Evolutionary conservation across 2,797 vertebrate genomes (phyloP).

Genomic region (Oreortyx pictus): DNA sequence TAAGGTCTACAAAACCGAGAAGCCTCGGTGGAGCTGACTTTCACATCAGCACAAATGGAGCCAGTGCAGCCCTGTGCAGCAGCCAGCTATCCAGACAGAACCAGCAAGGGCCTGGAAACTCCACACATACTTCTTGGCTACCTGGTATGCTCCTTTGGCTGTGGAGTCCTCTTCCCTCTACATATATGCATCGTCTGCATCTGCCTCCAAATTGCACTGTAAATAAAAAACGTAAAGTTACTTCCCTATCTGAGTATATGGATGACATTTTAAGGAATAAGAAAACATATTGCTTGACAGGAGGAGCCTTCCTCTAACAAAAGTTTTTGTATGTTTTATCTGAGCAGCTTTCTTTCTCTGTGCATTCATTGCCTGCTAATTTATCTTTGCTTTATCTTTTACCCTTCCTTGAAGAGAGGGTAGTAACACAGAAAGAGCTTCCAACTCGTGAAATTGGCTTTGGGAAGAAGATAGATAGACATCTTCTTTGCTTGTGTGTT

Average conservation of each 20-base stretch:
- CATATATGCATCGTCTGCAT: neutral
- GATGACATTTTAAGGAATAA: neutral
- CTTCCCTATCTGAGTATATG: neutral
- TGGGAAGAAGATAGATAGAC: neutral
- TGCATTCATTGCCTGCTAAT: neutral
- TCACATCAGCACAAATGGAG: neutral
- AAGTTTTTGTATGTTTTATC: neutral
- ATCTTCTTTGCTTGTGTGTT: conserved; percentile 3
- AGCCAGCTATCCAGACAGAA: neutral
- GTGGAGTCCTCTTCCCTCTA: neutral
- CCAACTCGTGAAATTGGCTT: neutral
- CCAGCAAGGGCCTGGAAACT: neutral
- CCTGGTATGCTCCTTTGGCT: neutral
- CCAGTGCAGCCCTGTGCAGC: neutral
- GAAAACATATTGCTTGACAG: neutral
- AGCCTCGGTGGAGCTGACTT: neutral
- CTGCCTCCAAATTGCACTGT: neutral
- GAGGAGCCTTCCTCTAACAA: neutral
- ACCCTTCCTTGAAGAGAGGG: neutral
- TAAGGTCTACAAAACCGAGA: neutral
- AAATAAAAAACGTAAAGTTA: neutral
- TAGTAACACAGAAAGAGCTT: neutral
- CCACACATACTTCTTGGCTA: neutral
- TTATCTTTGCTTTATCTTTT: neutral
- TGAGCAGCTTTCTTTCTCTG: neutral